Conservation (phyloP, 2,888 invertebrate species). For the Caenorhabditis imperialis region DNA sequence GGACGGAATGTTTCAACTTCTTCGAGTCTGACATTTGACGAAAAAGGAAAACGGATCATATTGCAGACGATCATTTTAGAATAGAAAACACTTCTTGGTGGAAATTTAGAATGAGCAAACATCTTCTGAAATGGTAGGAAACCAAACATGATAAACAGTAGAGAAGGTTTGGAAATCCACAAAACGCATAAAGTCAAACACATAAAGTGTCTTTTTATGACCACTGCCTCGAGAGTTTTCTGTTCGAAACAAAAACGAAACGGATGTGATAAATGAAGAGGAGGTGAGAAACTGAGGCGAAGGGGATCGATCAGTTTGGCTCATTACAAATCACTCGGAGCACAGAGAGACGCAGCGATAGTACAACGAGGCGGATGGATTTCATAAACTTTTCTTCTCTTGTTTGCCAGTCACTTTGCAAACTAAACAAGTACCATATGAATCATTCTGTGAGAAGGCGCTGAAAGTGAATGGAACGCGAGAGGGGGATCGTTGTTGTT, state of each 20-base stretch:
- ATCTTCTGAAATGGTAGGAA: too few relatives aligned
- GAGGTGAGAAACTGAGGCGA: slow-evolving; percentile 37
- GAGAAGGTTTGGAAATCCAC: too few relatives aligned
- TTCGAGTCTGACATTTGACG: neutral
- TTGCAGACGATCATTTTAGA: too few relatives aligned
- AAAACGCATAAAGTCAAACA: too few relatives aligned
- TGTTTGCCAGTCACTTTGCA: slow-evolving; percentile 52
- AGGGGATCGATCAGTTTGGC: slow-evolving; percentile 13
- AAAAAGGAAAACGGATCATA: too few relatives aligned
- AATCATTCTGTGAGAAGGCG: slow-evolving; percentile 31
- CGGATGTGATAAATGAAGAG: slow-evolving; percentile 19
- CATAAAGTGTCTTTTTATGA: too few relatives aligned
- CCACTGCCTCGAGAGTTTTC: neutral
- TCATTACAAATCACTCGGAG: slow-evolving; percentile 21
- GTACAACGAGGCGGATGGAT: slow-evolving; percentile 38
- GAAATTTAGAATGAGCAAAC: too few relatives aligned
- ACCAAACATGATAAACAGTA: too few relatives aligned
- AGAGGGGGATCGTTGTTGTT: neutral
- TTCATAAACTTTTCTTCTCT: slow-evolving; percentile 34
- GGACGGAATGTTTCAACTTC: neutral
- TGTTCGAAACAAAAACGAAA: neutral
- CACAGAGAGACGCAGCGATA: slow-evolving; percentile 4
- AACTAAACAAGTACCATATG: slow-evolving; percentile 48
- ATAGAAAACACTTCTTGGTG: too few relatives aligned
- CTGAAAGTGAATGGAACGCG: slow-evolving; percentile 21